These are phyloP conservation scores for Coccyzus lansbergi DNA, from an alignment of 2,797 vertebrate genomes.

Conservation along the genomic window DNA sequence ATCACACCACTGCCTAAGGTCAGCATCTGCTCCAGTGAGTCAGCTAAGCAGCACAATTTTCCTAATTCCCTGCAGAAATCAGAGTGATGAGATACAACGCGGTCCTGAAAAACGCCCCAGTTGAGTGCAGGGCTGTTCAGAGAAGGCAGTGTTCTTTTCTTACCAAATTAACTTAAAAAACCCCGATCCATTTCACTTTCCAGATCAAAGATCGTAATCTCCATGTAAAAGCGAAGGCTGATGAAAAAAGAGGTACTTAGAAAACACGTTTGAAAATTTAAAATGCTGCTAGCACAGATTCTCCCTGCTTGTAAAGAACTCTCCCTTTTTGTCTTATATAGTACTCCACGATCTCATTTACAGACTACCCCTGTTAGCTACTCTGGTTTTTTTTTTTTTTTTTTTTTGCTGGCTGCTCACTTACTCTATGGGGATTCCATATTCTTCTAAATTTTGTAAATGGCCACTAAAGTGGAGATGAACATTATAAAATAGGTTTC, in stretches of 20 bases:
- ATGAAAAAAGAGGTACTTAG: slow-evolving; percentile 13
- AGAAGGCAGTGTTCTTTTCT: background rate
- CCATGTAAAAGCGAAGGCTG: background rate
- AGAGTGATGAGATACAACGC: background rate
- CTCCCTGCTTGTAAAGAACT: slow-evolving; percentile 9
- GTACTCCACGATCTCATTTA: slow-evolving; percentile 24
- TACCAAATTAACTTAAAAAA: slow-evolving; percentile 16
- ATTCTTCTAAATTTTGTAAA: slow-evolving; percentile 65
- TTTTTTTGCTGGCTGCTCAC: slow-evolving; percentile 7
- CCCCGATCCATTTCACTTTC: background rate
- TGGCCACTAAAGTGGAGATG: slow-evolving; percentile 53
- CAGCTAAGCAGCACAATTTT: background rate
- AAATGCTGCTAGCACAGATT: background rate
- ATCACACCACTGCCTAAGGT: background rate
- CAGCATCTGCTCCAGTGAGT: background rate
- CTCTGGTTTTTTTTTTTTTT: background rate
- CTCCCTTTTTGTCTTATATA: slow-evolving; percentile 18
- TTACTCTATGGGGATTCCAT: slow-evolving; percentile 46
- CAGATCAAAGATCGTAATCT: slow-evolving; percentile 26
- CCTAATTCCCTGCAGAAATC: background rate
- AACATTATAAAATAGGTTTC: slow-evolving; percentile 65
- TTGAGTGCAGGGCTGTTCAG: fast-evolving
- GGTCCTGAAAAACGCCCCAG: fast-evolving
- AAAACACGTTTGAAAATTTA: slow-evolving; percentile 38
- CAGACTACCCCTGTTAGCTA: background rate